Base-by-base conservation (phyloP, 2,113 vertebrate species). In the Cichladusa arquata region DNA sequence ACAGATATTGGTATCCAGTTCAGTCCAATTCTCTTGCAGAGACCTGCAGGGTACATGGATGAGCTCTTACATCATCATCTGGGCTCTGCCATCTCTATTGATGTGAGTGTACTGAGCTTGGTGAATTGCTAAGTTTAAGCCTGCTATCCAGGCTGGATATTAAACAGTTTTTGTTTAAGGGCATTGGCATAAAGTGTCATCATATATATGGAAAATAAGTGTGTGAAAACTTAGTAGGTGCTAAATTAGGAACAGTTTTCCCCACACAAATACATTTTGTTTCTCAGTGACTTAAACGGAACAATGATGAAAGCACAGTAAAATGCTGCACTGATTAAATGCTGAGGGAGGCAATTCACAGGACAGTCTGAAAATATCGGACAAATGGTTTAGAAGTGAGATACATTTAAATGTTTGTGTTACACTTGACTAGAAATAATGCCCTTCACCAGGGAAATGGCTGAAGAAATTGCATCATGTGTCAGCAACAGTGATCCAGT, bases 41-140 rank as follows among this genome's bases (percentile, higher is more conserved):
- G 20, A 67, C 12, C 45, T 48, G 24, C 2, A 19, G 40, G 58
- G 22, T 44, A 17, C 20, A 6, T 0, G 14, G 44, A 20, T 77
- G 64, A 91, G 17, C 56, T 78, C 29, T 78, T 23, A 12, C 4
- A 8, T 77, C 38, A 34, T 51, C 60, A 40, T 28, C 31, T 56
- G 69, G 60, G 40, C 34, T 60, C 34, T 5, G 4, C 34, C 33
- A 0, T n/a, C 44, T 50, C 71, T 66, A 0, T 9, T 40, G 50
- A 11, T 33, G 12, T 2, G 13, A 19, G 7, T 2, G 3, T 86
- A 36, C 56, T n/a, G 44, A 64, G 31, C n/a, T n/a, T 69, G 12
- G 24, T 60, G 51, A 82, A 67, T 79, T 60, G 28, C 24, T 38
- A 19, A 11, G 2, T 48, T 81, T 36, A 79, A 85, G 19, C n/a